Percentiles rank a stretch among this genome's conserved stretches.
phyloP scores from a whole-genome alignment of 2,113 vertebrate genomes.

The Gopherus evgoodei region DNA sequence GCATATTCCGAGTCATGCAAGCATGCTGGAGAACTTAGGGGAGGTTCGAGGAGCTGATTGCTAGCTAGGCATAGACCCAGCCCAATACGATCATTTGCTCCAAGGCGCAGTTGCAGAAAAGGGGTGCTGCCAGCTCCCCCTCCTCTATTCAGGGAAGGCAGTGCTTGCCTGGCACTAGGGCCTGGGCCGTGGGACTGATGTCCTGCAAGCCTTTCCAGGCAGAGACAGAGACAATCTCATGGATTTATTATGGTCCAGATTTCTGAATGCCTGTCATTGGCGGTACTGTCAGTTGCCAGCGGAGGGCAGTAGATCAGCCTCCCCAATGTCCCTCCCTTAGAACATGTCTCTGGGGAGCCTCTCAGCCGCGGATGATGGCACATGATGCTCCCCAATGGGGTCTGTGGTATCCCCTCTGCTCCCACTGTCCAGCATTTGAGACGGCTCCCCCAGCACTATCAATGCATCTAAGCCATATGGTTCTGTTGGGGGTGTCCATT shows the following conservation, averaged over 20 bases:
- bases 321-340: neutral
- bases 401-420: neutral
- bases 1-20: neutral
- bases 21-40: neutral
- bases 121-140: neutral
- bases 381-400: neutral
- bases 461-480: neutral
- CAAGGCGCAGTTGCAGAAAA: too few species aligned
- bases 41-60: neutral
- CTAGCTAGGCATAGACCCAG: too few species aligned
- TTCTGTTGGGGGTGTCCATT: neutral
- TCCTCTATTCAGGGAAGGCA: neutral
- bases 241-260: neutral
- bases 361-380: neutral
- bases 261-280: neutral
- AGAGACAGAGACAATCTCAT: neutral
- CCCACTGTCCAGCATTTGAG: neutral
- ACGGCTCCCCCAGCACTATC: neutral
- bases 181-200: too few species aligned
- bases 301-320: neutral
- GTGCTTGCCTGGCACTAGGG: neutral
- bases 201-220: neutral
- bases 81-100: too few species aligned
- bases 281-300: neutral
- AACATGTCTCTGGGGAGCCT: neutral